Conservation (phyloP, 53 echinoderm and acorn worm genomes). For the Patiria pectinifera region DNA sequence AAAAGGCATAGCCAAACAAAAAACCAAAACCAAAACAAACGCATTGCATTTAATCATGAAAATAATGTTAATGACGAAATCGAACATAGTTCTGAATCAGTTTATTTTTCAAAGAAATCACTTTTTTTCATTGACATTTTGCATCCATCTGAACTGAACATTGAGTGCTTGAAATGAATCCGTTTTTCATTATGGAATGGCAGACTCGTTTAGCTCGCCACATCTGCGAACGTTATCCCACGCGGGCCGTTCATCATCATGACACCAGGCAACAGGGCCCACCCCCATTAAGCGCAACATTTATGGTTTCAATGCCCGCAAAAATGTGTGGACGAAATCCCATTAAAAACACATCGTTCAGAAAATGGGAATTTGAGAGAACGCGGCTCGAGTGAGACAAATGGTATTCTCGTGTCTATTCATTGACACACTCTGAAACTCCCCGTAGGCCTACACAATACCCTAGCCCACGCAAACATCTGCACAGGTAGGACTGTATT, state of each 20-base stretch:
- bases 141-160: too few species aligned
- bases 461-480: neutral
- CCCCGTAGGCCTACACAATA: neutral
- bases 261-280: neutral
- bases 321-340: neutral
- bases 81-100: too few species aligned
- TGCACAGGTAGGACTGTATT: neutral
- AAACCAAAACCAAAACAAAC: too few species aligned
- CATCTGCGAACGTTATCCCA: neutral
- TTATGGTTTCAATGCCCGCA: neutral
- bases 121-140: too few species aligned
- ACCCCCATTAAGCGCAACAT: neutral
- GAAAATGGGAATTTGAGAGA: neutral
- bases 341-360: neutral
- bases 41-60: too few species aligned
- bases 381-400: neutral
- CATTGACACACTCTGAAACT: neutral
- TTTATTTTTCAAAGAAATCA: too few species aligned
- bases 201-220: neutral
- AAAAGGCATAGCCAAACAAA: too few species aligned
- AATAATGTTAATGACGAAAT: too few species aligned
- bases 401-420: neutral
- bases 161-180: too few species aligned
- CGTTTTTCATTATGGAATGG: neutral
- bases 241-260: neutral